Base-by-base conservation (phyloP, 2,888 invertebrate genomes). In the Drosophila paramelanica region DNA sequence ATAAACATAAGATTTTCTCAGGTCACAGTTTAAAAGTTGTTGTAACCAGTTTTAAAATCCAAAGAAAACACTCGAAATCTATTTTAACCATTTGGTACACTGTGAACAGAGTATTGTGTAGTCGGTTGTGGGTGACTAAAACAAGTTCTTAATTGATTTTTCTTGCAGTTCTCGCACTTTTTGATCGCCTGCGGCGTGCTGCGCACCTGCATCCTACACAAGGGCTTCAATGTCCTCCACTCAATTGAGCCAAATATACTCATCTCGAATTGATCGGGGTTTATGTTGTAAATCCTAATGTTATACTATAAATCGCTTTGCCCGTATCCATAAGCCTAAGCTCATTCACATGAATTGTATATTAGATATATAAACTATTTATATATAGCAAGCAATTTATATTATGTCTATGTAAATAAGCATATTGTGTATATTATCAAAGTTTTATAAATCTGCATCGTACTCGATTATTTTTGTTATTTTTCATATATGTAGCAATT, bases 141-240 rank as follows among this genome's bases (percentile, higher is more conserved):
- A 8, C 4, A 14, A 5, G 0, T 46, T 36, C 11, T 11, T 1
- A 14, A 6, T 23, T n/a, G 25, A 3, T 10, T 5, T 10, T 39
- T 45, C 17, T 39, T 58, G 5, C 56, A 98, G 97, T 97, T 98
- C 94, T 97, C 98, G 50, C 96, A 96, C 83, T 96, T 96, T 90
- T 93, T 98, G 68, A 94, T 98, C 49, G 95, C 95, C 70, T 96
- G 97, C 89, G 94, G 95, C 57, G 95, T 97, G 59, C 93, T 94
- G 0, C 94, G 95, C 88, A 97, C 98, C 5, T 97, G 98, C 91
- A 95, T 96, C 13, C 93, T 98, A 13, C 97, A 98, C 93, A 96
- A 96, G 59, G 98, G 98, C 46, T 96, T 98, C 81, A 94, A 96
- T 76, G 95, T 96, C n/a, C 93, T 98, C 50, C 93, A 94, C 67